These are phyloP conservation scores for Leptonema lineaticorne DNA, from an alignment of 1,140 invertebrate species.

Conservation along the genomic window DNA sequence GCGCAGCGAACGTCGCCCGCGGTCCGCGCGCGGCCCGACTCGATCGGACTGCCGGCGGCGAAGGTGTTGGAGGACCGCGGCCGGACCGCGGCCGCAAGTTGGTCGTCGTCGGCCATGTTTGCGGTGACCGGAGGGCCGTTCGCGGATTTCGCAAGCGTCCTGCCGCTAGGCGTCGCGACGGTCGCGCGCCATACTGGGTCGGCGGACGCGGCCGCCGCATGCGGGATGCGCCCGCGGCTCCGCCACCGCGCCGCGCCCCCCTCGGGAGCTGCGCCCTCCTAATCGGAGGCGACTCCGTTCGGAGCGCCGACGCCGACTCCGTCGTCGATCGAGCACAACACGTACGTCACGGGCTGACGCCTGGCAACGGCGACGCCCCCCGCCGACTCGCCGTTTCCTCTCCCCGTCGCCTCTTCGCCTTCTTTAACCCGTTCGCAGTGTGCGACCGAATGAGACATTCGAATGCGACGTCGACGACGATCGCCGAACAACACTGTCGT, in stretches of 20 bases:
- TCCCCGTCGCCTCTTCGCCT: not conserved
- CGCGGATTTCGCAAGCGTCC: not conserved
- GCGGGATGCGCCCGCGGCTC: not conserved
- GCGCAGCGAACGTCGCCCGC: not conserved
- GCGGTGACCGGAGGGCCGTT: slow-evolving; percentile 9
- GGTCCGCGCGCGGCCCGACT: not conserved
- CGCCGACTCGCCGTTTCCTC: not conserved
- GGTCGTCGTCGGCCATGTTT: slow-evolving; percentile 14
- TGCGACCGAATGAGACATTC: too few relatives aligned
- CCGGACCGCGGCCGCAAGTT: slow-evolving; percentile 4
- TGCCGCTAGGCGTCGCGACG: slow-evolving; percentile 2
- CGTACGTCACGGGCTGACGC: not conserved
- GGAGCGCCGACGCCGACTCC: not conserved
- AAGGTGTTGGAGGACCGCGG: slow-evolving; percentile 4
- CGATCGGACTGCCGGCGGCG: not conserved
- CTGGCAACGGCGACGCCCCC: not conserved
- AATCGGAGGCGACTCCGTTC: not conserved
- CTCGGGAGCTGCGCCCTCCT: not conserved
- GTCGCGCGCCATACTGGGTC: not conserved
- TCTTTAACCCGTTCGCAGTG: too few relatives aligned
- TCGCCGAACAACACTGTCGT: too few relatives aligned
- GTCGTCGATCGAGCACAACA: not conserved
- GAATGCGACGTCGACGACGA: too few relatives aligned
- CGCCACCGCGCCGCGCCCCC: not conserved
- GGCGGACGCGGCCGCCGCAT: not conserved